Evolutionary conservation across 2,797 vertebrate species (phyloP).

Genomic region (Gadopsis bispinosus): DNA sequence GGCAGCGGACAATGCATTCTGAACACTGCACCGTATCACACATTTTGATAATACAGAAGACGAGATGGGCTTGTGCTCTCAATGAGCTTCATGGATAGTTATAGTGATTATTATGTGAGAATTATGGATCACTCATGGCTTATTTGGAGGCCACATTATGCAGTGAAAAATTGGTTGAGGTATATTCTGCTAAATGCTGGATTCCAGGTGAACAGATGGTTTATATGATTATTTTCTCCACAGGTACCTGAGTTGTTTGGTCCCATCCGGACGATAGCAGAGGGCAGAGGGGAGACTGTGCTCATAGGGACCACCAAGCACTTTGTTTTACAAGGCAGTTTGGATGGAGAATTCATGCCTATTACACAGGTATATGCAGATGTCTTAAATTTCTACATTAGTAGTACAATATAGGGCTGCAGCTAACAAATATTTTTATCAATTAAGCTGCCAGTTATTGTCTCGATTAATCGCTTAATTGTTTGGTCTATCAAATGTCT

Average conservation of each 20-base stretch:
- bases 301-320: constrained; percentile 97
- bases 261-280: constrained; percentile 94
- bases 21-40: constrained; percentile 38
- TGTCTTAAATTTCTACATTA: neutral
- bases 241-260: constrained; percentile 96
- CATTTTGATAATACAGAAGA: constrained; percentile 53
- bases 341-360: constrained; percentile 91
- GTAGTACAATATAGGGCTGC: no score
- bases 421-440: neutral
- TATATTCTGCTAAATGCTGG: neutral
- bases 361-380: constrained; percentile 91
- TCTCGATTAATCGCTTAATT: neutral
- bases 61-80: constrained; percentile 29
- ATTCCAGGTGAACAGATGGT: constrained; percentile 20
- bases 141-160: constrained; percentile 29
- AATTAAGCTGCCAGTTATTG: neutral
- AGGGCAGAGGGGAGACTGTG: constrained; percentile 92
- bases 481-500: neutral
- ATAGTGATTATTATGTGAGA: neutral
- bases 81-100: constrained; percentile 42
- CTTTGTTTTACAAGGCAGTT: constrained; percentile 92
- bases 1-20: constrained; percentile 30
- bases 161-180: neutral
- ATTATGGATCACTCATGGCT: constrained; percentile 27
- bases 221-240: constrained; percentile 42